These are phyloP conservation scores for Tetranychus truncatus DNA, from an alignment of 2,888 invertebrate species.

Conservation along the genomic window DNA sequence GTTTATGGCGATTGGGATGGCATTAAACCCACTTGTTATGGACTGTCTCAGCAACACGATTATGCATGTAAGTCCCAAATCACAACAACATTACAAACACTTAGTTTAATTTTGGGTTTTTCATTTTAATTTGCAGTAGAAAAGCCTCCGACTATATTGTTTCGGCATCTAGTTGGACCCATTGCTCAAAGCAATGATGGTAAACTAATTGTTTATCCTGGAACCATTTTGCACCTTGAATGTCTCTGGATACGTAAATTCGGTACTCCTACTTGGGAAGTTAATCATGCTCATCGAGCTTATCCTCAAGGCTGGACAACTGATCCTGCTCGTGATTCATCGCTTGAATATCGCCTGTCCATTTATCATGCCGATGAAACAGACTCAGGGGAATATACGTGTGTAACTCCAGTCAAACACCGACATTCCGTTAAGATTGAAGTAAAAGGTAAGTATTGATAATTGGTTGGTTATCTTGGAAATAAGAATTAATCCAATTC, in stretches of 20 bases:
- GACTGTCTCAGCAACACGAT: conserved; percentile 65
- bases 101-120: background rate
- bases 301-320: conserved; percentile 61
- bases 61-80: conserved; percentile 49
- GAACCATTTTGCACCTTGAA: conserved; percentile 67
- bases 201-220: conserved; percentile 62
- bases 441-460: conserved; percentile 40
- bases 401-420: conserved; percentile 64
- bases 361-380: conserved; percentile 60
- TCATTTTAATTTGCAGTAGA: conserved; percentile 43
- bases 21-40: conserved; percentile 53
- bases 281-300: conserved; percentile 36
- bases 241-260: conserved; percentile 69
- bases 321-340: conserved; percentile 56
- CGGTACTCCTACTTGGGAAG: conserved; percentile 65
- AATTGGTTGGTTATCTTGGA: background rate
- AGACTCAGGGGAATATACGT: conserved; percentile 64
- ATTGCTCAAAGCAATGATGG: conserved; percentile 73
- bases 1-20: conserved; percentile 64
- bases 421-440: conserved; percentile 56
- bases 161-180: conserved; percentile 59
- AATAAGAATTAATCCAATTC: background rate
- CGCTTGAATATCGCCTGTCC: conserved; percentile 58
- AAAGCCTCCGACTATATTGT: conserved; percentile 63
- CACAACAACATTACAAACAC: background rate